Evolutionary conservation across 2,888 invertebrate species (phyloP).

Genomic region (Willowsia nigromaculata): DNA sequence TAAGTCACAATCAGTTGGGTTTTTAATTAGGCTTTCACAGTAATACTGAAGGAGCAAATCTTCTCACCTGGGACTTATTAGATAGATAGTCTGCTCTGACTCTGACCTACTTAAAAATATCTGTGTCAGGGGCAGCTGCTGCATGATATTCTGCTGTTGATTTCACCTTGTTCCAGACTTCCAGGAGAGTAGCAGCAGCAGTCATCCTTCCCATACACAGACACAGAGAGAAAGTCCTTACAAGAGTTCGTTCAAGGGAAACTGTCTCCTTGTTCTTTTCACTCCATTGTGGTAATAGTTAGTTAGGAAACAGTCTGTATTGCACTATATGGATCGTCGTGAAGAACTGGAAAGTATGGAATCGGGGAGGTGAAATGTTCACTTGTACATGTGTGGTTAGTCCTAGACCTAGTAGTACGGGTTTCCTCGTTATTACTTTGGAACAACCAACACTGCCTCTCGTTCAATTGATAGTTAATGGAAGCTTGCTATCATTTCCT

Average conservation of each 20-base stretch:
- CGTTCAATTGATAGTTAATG: too few species aligned
- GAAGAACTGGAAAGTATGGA: not conserved
- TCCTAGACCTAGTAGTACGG: too few species aligned
- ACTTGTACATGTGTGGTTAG: too few species aligned
- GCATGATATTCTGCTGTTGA: slow-evolving; percentile 34
- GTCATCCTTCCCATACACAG: not conserved
- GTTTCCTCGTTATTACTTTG: too few species aligned
- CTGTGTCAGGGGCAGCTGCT: slow-evolving; percentile 69
- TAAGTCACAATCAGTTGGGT: not conserved
- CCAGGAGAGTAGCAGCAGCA: not conserved
- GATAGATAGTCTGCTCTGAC: slow-evolving; percentile 31
- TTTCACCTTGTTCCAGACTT: not conserved
- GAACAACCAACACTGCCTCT: too few species aligned
- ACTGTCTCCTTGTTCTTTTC: not conserved
- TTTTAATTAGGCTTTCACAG: too few species aligned
- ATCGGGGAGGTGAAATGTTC: not conserved
- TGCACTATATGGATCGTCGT: not conserved
- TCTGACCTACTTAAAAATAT: slow-evolving; percentile 61
- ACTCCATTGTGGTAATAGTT: too few species aligned
- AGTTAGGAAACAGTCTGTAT: too few species aligned
- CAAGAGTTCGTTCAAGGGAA: not conserved
- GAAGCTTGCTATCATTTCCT: too few species aligned
- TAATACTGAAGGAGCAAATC: too few species aligned
- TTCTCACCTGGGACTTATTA: slow-evolving; percentile 38
- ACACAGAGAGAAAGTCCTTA: not conserved